Conservation (phyloP, 2,888 invertebrate genomes). For the Metopia argyrocephala region DNA sequence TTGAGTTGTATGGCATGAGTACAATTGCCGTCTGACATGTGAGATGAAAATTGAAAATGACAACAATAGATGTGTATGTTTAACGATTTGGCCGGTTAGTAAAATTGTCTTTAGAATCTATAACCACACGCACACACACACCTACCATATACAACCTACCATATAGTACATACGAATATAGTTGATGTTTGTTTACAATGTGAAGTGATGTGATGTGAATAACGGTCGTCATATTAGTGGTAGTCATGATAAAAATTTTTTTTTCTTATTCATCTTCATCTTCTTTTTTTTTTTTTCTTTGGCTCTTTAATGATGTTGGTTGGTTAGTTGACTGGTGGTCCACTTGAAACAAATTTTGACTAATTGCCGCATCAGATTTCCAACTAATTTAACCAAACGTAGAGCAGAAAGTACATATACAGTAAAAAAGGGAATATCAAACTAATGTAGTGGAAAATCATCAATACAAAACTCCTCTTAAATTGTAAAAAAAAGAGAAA, state of each 20-base stretch:
- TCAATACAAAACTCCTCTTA: slow-evolving; percentile 24
- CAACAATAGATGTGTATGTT: slow-evolving; percentile 21
- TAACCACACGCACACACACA: slow-evolving; percentile 20
- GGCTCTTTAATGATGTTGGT: slow-evolving; percentile 43
- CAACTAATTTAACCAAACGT: slow-evolving; percentile 63
- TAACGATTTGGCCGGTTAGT: slow-evolving; percentile 1
- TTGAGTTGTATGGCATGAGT: slow-evolving; percentile 8
- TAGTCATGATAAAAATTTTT: background rate
- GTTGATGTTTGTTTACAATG: slow-evolving; percentile 18
- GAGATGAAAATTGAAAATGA: slow-evolving; percentile 37
- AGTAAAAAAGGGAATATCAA: background rate
- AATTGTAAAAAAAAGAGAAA: slow-evolving; percentile 11
- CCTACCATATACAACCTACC: too few species aligned
- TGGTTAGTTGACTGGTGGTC: slow-evolving; percentile 25
- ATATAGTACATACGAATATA: background rate
- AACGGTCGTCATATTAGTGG: slow-evolving; percentile 32
- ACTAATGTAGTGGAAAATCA: slow-evolving; percentile 63
- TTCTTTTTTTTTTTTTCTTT: slow-evolving; percentile 22
- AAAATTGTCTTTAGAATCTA: background rate
- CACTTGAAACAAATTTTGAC: slow-evolving; percentile 70
- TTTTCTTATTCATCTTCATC: background rate
- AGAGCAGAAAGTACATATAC: background rate
- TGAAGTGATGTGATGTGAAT: slow-evolving; percentile 38
- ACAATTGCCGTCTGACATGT: slow-evolving; percentile 36
- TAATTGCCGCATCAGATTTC: slow-evolving; percentile 72